Conservation (phyloP, 2,113 vertebrate species). For the Sander lucioperca region DNA sequence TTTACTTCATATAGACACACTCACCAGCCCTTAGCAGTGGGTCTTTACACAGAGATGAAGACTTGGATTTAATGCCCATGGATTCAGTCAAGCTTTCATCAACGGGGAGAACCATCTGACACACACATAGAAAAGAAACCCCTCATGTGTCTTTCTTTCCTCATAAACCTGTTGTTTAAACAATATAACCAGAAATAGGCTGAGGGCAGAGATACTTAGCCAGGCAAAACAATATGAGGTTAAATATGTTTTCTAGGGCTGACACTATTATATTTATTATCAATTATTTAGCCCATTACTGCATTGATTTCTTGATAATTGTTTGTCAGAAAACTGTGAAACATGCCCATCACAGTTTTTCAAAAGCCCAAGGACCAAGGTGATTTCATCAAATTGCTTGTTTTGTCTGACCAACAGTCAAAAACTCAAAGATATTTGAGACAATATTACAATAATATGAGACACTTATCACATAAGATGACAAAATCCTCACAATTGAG, state of each 20-base stretch:
- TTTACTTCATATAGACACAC: conserved; percentile 15
- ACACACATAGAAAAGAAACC: conserved; percentile 2
- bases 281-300: background rate
- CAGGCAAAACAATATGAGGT: background rate
- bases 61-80: conserved; percentile 92
- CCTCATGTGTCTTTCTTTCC: background rate
- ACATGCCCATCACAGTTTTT: background rate
- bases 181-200: background rate
- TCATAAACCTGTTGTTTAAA: background rate
- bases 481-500: background rate
- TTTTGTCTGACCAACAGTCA: background rate
- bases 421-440: background rate
- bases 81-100: conserved; percentile 98
- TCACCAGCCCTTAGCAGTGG: conserved; percentile 94
- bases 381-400: background rate
- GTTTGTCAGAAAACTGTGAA: background rate
- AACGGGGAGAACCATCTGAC: conserved; percentile 94
- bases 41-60: conserved; percentile 95
- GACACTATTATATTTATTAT: background rate
- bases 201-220: background rate
- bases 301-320: background rate
- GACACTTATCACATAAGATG: background rate
- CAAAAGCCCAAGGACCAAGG: background rate
- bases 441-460: too few relatives aligned
- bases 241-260: background rate